Percentiles rank a stretch among this genome's conserved stretches.
phyloP scores from a whole-genome alignment of 2,113 vertebrate species.

The Panthera tigris region DNA sequence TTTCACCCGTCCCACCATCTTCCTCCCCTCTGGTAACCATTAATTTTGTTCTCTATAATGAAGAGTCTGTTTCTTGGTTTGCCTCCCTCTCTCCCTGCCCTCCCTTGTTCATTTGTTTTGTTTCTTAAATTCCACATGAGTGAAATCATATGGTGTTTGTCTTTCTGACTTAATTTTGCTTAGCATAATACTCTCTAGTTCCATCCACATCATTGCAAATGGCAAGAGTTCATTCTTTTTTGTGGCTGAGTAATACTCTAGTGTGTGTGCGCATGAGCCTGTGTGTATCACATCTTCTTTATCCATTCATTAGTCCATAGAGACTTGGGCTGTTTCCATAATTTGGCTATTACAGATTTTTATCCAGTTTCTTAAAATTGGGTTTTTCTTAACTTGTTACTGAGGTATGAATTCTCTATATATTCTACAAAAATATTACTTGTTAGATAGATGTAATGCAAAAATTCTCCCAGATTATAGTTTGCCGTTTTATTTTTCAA shows the following conservation, averaged over 20 bases:
- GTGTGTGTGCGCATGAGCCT: not conserved
- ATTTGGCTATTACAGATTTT: not conserved
- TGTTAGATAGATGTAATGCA: not conserved
- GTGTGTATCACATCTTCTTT: not conserved
- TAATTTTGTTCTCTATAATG: not conserved
- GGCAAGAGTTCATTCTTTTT: not conserved
- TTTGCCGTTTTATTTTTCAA: conserved; percentile 10
- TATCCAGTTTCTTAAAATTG: not conserved
- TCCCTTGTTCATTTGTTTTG: not conserved
- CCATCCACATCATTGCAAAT: not conserved
- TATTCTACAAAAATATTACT: not conserved
- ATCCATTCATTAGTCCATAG: not conserved
- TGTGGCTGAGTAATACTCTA: not conserved
- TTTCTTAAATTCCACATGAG: not conserved
- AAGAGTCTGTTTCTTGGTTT: not conserved
- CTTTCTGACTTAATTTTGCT: not conserved
- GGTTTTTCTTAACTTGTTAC: not conserved
- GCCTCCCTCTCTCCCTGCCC: not conserved
- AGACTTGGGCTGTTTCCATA: not conserved
- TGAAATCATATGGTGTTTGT: not conserved
- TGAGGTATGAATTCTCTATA: not conserved
- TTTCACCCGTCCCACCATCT: not conserved
- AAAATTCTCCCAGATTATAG: not conserved
- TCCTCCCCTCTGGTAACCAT: not conserved
- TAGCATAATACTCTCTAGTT: not conserved